Conservation (phyloP, 2,797 vertebrate genomes). For the Darevskia mixta region DNA sequence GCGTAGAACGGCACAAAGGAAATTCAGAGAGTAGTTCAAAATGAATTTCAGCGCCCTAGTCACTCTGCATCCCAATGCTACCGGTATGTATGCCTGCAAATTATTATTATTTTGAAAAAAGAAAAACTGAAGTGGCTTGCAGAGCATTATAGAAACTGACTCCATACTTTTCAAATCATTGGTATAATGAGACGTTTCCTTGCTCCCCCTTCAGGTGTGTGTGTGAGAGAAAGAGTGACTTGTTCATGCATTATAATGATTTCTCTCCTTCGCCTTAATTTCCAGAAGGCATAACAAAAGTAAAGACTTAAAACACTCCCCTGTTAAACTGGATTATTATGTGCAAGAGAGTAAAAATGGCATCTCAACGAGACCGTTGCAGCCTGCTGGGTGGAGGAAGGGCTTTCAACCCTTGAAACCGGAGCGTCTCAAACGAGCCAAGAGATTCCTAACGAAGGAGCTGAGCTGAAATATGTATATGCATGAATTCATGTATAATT, state of each 20-base stretch:
- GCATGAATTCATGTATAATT: slow-evolving; percentile 75
- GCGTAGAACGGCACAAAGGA: neutral
- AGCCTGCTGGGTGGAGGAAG: slow-evolving; percentile 54
- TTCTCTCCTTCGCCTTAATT: slow-evolving; percentile 21
- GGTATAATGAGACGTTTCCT: slow-evolving; percentile 51
- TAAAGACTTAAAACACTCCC: slow-evolving; percentile 52
- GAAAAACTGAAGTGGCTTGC: neutral
- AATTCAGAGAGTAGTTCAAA: neutral
- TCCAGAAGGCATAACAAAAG: slow-evolving; percentile 55
- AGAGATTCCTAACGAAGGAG: slow-evolving; percentile 60
- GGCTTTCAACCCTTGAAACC: slow-evolving; percentile 58
- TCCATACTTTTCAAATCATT: slow-evolving; percentile 11
- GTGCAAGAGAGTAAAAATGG: slow-evolving; percentile 61
- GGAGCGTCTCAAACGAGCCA: slow-evolving; percentile 22
- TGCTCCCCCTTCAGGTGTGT: slow-evolving; percentile 24
- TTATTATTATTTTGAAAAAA: neutral
- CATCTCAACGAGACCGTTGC: slow-evolving; percentile 66
- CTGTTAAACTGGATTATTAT: slow-evolving; percentile 60
- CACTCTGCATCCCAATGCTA: too few species aligned
- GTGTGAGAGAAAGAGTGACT: neutral
- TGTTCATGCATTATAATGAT: slow-evolving; percentile 39
- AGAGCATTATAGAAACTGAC: slow-evolving; percentile 24
- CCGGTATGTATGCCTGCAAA: neutral
- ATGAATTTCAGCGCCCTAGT: neutral
- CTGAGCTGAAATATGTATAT: slow-evolving; percentile 69